Base-by-base conservation (phyloP, 2,113 vertebrate species). In the Chrysochloris asiatica region DNA sequence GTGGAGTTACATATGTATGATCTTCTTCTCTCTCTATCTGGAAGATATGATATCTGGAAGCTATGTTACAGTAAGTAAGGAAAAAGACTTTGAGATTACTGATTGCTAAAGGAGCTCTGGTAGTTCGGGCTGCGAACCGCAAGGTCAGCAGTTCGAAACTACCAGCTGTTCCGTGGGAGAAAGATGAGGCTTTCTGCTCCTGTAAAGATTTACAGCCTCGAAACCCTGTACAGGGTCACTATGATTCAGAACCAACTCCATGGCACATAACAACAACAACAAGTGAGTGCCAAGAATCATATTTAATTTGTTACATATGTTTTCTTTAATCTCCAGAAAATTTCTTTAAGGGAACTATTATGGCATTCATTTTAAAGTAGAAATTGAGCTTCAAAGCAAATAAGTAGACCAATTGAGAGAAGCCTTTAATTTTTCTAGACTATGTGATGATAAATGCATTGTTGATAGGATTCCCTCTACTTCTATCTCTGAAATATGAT, bases 241-340 rank as follows among this genome's bases (percentile, higher is more conserved):
- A n/a, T n/a, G n/a, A n/a, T n/a, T n/a, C n/a, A n/a, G n/a, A n/a
- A n/a, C n/a, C n/a, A n/a, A n/a, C n/a, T n/a, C n/a, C n/a, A n/a
- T n/a, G n/a, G n/a, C n/a, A n/a, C n/a, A n/a, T n/a, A n/a, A n/a
- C n/a, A n/a, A n/a, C n/a, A n/a, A n/a, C n/a, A n/a, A n/a, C n/a
- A 56, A 72, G 59, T 28, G 47, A 10, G 48, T 52, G 48, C 24
- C 52, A 71, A 81, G 22, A 30, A 19, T 24, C 56, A 0, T 86
- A 48, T 48, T 91, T 92, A 83, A 63, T 71, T 8, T 28, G 54
- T 78, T 43, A 30, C 6, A 1, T 17, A 5, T 38, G 16, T 11
- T 79, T 86, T 92, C 71, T 86, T 81, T 45, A 38, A 54, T 79
- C 63, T 79, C 33, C 30, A 50, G 48, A 47, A 56, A 63, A 61